Evolutionary conservation across 2,797 vertebrate genomes (phyloP).

Genomic region (Danio tinwini): DNA sequence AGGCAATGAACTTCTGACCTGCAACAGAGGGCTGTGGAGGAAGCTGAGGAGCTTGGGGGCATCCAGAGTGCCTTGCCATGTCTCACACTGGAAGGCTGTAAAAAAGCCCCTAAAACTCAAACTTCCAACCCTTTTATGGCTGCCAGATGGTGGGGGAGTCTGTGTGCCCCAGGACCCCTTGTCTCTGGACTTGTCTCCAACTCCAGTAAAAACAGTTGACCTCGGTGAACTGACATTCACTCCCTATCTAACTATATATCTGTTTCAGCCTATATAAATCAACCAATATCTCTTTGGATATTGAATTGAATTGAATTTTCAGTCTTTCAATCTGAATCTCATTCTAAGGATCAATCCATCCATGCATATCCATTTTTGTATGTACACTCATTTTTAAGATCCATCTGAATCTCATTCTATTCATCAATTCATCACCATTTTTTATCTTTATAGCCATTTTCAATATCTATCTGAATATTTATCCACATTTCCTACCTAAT

Average conservation of each 20-base stretch:
- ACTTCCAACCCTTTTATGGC: slow-evolving; percentile 79
- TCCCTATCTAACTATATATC: not conserved
- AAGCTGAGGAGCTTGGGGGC: slow-evolving; percentile 78
- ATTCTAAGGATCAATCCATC: too few relatives aligned
- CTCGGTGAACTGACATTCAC: slow-evolving; percentile 78
- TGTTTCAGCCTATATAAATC: not conserved
- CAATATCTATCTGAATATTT: not conserved
- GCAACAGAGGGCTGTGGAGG: slow-evolving; percentile 75
- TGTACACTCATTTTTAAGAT: not conserved
- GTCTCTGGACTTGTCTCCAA: slow-evolving; percentile 81
- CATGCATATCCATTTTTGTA: too few relatives aligned
- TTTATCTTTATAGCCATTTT: too few relatives aligned
- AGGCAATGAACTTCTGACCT: slow-evolving; percentile 86
- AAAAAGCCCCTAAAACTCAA: slow-evolving; percentile 77
- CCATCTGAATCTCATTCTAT: not conserved
- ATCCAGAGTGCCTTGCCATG: slow-evolving; percentile 76
- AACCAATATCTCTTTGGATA: too few relatives aligned
- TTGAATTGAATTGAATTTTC: too few relatives aligned
- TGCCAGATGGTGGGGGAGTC: slow-evolving; percentile 81
- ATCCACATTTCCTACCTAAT: not conserved
- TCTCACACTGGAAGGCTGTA: slow-evolving; percentile 78
- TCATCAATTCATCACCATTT: too few relatives aligned
- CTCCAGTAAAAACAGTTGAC: slow-evolving; percentile 83
- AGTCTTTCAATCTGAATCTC: too few relatives aligned
- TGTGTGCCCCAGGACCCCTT: slow-evolving; percentile 62